Conservation (phyloP, 2,113 vertebrate genomes). For the Rousettus leschenaultii region DNA sequence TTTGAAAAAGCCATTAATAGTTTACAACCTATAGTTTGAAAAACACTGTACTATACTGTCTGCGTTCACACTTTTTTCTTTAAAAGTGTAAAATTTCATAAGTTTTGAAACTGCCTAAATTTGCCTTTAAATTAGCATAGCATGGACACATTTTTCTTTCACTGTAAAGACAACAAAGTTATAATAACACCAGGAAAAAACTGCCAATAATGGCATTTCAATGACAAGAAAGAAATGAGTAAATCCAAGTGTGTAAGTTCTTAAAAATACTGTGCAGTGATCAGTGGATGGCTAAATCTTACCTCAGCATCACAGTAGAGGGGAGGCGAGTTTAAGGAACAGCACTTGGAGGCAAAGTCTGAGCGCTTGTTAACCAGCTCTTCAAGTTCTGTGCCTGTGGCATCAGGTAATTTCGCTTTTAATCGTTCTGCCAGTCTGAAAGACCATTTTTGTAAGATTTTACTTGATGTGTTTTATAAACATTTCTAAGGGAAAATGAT, state of each 20-base stretch:
- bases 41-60: not conserved
- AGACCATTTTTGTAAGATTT: not conserved
- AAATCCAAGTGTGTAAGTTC: not conserved
- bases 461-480: not conserved
- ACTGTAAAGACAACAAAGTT: not conserved
- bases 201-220: not conserved
- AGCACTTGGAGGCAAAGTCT: conserved; percentile 72
- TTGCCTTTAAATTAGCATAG: not conserved
- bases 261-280: not conserved
- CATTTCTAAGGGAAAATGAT: not conserved
- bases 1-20: not conserved
- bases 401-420: not conserved
- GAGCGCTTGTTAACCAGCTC: not conserved
- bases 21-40: not conserved
- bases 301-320: conserved; percentile 62
- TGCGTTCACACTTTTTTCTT: not conserved
- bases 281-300: not conserved
- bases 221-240: not conserved
- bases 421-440: conserved; percentile 63
- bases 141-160: not conserved
- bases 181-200: not conserved
- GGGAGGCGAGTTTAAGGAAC: conserved; percentile 67
- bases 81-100: not conserved
- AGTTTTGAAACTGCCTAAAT: not conserved
- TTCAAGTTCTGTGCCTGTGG: rapidly evolving